phyloP scores from a whole-genome alignment of 2,113 vertebrate genomes.

The Indri indri region DNA sequence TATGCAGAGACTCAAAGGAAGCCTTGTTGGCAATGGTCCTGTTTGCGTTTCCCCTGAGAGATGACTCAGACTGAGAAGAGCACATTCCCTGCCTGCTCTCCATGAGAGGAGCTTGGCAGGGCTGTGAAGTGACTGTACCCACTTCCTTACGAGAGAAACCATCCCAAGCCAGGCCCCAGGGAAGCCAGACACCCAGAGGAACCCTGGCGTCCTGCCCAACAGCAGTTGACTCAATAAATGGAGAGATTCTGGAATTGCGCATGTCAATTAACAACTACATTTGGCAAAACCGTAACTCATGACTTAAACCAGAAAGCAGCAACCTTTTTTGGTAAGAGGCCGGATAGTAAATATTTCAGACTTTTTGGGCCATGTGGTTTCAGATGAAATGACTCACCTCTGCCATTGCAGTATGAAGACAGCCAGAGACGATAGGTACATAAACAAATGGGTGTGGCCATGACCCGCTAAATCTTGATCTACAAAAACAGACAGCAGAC shows the following conservation, averaged over 20 bases:
- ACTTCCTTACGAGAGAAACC: neutral
- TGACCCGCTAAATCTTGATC: neutral
- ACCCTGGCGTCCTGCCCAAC: accelerated
- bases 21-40: neutral
- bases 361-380: neutral
- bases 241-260: neutral
- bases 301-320: neutral
- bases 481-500: neutral
- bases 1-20: neutral
- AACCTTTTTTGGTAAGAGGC: neutral
- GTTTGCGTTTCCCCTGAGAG: neutral
- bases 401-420: neutral
- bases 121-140: neutral
- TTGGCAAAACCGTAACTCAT: neutral
- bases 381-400: neutral
- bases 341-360: neutral
- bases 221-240: neutral
- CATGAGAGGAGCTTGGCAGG: neutral
- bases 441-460: accelerated
- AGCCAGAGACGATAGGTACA: neutral
- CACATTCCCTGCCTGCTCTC: neutral
- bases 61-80: neutral
- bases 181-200: neutral
- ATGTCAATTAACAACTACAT: neutral
- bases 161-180: too few species aligned